Percentiles rank a stretch among this genome's conserved stretches.
Conservation (phyloP, 2,113 vertebrate species). For the Motacilla alba region DNA sequence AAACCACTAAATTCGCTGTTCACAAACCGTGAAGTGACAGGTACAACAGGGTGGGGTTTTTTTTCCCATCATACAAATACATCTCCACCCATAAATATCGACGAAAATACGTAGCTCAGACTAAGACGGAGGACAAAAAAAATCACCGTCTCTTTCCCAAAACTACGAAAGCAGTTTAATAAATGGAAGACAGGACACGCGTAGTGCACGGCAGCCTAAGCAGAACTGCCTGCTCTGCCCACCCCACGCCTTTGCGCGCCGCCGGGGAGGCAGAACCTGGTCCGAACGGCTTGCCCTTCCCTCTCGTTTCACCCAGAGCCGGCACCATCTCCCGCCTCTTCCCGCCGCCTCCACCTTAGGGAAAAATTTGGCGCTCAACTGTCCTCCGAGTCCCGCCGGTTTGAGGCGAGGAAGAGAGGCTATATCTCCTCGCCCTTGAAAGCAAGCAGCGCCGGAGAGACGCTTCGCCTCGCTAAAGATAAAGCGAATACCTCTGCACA, state of each 20-base stretch:
- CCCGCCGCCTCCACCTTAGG: neutral
- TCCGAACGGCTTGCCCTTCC: neutral
- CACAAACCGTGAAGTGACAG: neutral
- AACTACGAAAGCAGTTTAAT: neutral
- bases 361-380: neutral
- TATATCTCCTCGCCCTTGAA: neutral
- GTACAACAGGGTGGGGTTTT: neutral
- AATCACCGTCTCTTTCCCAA: neutral
- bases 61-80: neutral
- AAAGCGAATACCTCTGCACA: neutral
- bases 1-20: neutral
- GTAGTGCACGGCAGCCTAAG: neutral
- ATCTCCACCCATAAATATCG: neutral
- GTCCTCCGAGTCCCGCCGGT: neutral
- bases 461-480: neutral
- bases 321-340: neutral
- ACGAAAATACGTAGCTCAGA: neutral
- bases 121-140: neutral
- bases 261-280: no score
- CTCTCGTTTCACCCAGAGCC: fast-evolving
- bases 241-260: fast-evolving
- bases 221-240: no score
- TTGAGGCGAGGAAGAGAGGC: neutral
- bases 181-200: fast-evolving
- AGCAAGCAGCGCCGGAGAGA: no score